Evolutionary conservation across 2,797 vertebrate genomes (phyloP).

Genomic region (Tapera naevia): DNA sequence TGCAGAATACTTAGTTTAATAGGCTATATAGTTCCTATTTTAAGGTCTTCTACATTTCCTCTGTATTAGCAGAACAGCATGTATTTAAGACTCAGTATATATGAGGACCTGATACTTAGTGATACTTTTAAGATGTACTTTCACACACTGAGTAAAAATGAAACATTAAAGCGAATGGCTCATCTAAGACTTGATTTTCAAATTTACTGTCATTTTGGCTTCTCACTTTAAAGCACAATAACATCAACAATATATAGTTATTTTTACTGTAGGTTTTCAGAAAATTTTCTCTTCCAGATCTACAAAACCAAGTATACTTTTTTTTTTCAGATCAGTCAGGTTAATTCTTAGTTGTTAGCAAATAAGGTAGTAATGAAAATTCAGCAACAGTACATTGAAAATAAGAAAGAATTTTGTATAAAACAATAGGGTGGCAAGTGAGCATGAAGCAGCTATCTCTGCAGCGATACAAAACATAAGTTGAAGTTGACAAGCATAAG

Average conservation of each 20-base stretch:
- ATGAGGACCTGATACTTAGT: not conserved
- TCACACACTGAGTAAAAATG: not conserved
- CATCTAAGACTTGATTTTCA: not conserved
- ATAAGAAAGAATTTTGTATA: not conserved
- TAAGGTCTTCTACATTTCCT: not conserved
- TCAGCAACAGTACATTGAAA: not conserved
- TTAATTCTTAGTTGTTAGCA: not conserved
- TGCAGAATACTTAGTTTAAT: not conserved
- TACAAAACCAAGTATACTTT: not conserved
- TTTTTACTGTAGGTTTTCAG: not conserved
- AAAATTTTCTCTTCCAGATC: not conserved
- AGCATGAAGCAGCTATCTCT: not conserved
- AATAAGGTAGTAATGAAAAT: not conserved
- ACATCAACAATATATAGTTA: not conserved
- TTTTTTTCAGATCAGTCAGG: not conserved
- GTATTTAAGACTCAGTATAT: not conserved
- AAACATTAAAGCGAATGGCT: not conserved
- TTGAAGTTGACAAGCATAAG: not conserved
- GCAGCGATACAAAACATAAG: too few relatives aligned
- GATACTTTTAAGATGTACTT: not conserved
- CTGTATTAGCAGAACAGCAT: not conserved
- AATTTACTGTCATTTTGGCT: not conserved
- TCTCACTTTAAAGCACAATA: not conserved
- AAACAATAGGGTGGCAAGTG: rapidly evolving
- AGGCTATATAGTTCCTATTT: not conserved